phyloP scores from a whole-genome alignment of 2,888 invertebrate genomes.

The Cybosia mesomella region DNA sequence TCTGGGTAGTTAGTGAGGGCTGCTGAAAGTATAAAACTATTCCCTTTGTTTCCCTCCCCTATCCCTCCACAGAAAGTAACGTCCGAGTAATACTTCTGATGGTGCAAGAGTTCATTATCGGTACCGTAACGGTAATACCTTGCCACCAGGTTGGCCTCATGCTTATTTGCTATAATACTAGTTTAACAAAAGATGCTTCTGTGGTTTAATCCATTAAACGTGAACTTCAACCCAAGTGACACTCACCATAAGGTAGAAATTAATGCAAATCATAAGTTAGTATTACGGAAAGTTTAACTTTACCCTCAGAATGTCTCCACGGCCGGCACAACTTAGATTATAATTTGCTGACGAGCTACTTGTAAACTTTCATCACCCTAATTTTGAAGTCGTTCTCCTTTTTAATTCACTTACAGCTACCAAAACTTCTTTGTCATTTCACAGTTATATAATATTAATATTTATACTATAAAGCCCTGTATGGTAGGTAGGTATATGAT shows the following conservation, averaged over 20 bases:
- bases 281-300: slow-evolving; percentile 70
- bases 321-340: slow-evolving; percentile 69
- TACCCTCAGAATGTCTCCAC: slow-evolving; percentile 64
- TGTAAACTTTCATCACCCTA: slow-evolving; percentile 65
- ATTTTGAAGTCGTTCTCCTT: slow-evolving; percentile 58
- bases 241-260: slow-evolving; percentile 55
- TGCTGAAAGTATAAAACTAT: no score
- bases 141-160: no score
- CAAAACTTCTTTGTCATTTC: slow-evolving; percentile 25
- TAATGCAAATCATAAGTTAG: slow-evolving; percentile 81
- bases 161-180: background rate
- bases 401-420: slow-evolving; percentile 48
- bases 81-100: no score
- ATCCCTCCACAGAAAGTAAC: no score
- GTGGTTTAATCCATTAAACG: background rate
- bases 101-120: no score
- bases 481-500: no score
- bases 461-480: no score
- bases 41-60: no score
- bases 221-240: background rate
- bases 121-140: no score
- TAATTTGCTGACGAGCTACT: slow-evolving; percentile 81
- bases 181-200: background rate
- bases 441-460: background rate
- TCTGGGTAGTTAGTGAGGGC: no score